Conservation (phyloP, 2,888 invertebrate species). For the Exocentrus adspersus region DNA sequence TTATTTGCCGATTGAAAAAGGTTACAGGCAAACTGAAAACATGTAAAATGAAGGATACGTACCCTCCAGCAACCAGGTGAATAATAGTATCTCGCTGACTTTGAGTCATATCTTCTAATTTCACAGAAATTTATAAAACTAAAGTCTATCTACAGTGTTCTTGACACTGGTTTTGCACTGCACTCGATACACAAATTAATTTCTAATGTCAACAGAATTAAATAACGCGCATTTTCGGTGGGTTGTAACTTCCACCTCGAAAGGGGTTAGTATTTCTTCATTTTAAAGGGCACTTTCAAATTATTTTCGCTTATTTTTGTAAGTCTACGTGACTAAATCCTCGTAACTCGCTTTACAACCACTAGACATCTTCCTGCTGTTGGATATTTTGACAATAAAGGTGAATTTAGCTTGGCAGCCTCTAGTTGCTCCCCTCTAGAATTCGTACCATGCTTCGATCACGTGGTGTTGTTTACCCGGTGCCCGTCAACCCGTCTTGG, state of each 20-base stretch:
- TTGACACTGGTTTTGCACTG: slow-evolving; percentile 26
- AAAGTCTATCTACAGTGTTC: slow-evolving; percentile 18
- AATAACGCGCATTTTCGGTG: slow-evolving; percentile 24
- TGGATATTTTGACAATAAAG: slow-evolving; percentile 53
- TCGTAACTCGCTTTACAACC: slow-evolving; percentile 38
- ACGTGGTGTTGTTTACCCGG: slow-evolving; percentile 61
- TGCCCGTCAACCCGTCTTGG: too few relatives aligned
- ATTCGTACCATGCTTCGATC: slow-evolving; percentile 57
- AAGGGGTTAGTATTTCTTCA: slow-evolving; percentile 21
- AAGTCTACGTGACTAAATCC: slow-evolving; percentile 53
- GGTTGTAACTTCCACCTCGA: slow-evolving; percentile 13
- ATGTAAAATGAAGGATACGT: slow-evolving; percentile 65
- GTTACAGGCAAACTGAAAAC: slow-evolving; percentile 26
- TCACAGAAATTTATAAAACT: slow-evolving; percentile 36
- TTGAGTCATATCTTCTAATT: slow-evolving; percentile 71
- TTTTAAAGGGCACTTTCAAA: slow-evolving; percentile 11
- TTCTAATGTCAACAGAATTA: slow-evolving; percentile 13
- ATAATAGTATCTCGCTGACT: slow-evolving; percentile 88
- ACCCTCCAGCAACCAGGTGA: slow-evolving; percentile 96
- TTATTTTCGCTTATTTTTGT: slow-evolving; percentile 9
- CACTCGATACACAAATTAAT: slow-evolving; percentile 15
- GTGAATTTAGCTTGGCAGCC: slow-evolving; percentile 51
- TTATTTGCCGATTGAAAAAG: slow-evolving; percentile 7
- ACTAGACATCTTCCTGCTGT: slow-evolving; percentile 43
- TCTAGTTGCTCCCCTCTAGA: slow-evolving; percentile 46